A percentile compares a stretch with the other conserved stretches of the same genome.
Conservation (phyloP, 2,797 vertebrate genomes). For the Leucoraja ocellata region DNA sequence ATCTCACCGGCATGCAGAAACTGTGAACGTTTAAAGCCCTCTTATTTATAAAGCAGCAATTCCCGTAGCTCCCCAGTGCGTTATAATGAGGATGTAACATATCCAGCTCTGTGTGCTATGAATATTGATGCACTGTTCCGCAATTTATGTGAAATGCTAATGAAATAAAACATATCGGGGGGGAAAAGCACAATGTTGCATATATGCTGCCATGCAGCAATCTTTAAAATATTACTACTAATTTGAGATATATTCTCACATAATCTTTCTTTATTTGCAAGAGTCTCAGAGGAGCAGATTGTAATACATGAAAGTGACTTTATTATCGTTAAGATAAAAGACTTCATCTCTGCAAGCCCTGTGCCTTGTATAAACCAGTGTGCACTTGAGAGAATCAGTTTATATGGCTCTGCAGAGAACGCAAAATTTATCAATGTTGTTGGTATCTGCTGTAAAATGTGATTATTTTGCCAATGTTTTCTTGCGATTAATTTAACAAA, state of each 20-base stretch:
- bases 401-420: neutral
- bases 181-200: neutral
- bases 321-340: slow-evolving; percentile 30
- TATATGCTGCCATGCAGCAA: neutral
- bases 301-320: slow-evolving; percentile 10
- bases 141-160: slow-evolving; percentile 10
- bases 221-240: neutral
- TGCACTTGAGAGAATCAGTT: neutral
- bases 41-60: slow-evolving; percentile 8
- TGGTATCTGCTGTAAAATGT: neutral
- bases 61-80: neutral
- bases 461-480: neutral
- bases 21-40: neutral
- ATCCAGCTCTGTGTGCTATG: slow-evolving; percentile 8
- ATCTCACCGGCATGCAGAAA: neutral
- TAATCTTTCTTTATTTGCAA: slow-evolving; percentile 17
- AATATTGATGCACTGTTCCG: neutral
- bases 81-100: neutral
- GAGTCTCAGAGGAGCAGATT: neutral
- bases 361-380: neutral
- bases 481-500: neutral
- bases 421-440: neutral
- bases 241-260: neutral
- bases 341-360: neutral
- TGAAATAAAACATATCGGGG: neutral